A percentile compares a stretch with the other conserved stretches of the same genome.
Evolutionary conservation across 2,797 vertebrate species (phyloP).

Genomic region (Pseudocheirus occidentalis): DNA sequence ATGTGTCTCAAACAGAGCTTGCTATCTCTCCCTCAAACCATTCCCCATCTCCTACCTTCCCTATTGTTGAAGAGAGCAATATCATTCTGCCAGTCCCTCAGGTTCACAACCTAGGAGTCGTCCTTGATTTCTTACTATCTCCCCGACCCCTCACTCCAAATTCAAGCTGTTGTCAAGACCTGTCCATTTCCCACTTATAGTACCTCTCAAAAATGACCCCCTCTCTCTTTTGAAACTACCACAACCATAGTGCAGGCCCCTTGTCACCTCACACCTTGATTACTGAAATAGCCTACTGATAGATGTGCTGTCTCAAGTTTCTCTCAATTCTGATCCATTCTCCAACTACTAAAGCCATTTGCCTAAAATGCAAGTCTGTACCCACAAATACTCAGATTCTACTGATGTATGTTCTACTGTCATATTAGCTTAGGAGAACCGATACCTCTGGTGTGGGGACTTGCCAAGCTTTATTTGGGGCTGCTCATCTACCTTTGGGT

Average conservation of each 20-base stretch:
- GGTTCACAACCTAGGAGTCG: neutral
- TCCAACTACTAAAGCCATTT: neutral
- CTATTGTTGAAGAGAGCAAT: too few species aligned
- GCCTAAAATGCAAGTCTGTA: neutral
- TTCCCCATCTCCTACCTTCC: neutral
- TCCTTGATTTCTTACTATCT: neutral
- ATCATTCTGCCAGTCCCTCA: neutral
- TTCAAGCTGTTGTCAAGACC: neutral
- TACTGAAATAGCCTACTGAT: neutral
- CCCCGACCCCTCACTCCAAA: neutral
- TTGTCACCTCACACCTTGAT: neutral
- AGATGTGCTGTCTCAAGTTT: neutral
- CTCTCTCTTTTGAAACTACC: neutral
- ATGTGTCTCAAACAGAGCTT: neutral
- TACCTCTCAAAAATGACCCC: neutral
- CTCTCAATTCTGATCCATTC: neutral
- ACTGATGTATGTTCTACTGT: neutral
- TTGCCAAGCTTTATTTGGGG: neutral
- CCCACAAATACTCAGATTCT: neutral
- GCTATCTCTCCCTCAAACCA: neutral
- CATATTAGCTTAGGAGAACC: neutral
- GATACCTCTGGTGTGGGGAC: neutral
- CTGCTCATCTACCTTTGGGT: too few species aligned
- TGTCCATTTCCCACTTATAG: neutral
- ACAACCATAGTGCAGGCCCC: neutral